Conservation (phyloP, 2,888 invertebrate genomes). For the Notodonta ziczac region DNA sequence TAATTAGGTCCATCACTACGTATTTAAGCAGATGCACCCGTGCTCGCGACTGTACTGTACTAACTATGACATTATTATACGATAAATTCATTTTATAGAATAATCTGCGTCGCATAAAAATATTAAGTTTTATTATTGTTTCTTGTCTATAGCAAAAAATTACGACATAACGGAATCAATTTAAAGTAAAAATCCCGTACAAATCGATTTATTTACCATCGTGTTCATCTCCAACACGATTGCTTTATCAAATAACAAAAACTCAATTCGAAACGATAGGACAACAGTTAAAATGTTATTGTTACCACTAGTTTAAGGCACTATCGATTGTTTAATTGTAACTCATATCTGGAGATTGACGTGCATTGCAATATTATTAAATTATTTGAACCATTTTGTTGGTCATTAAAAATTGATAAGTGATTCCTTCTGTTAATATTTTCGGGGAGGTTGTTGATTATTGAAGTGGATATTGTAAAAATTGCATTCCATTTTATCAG, state of each 20-base stretch:
- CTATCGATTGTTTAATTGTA: slow-evolving; percentile 69
- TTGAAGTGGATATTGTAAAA: slow-evolving; percentile 73
- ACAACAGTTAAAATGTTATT: slow-evolving; percentile 72
- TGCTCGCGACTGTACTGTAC: background rate
- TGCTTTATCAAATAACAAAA: slow-evolving; percentile 34
- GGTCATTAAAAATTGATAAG: slow-evolving; percentile 37
- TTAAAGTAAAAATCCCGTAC: background rate
- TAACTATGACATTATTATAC: background rate
- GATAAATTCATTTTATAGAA: background rate
- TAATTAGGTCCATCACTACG: slow-evolving; percentile 4
- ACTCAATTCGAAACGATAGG: slow-evolving; percentile 55
- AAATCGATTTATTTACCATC: slow-evolving; percentile 7
- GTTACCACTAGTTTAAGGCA: slow-evolving; percentile 82
- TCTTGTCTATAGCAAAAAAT: background rate
- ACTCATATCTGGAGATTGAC: slow-evolving; percentile 35
- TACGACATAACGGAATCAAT: background rate
- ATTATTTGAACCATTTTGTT: slow-evolving; percentile 58
- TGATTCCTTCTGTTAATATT: slow-evolving; percentile 63
- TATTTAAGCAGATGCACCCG: slow-evolving; percentile 1
- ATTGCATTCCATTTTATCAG: slow-evolving; percentile 79
- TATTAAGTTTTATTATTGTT: background rate
- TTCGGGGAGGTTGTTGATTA: slow-evolving; percentile 67
- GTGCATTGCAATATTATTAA: slow-evolving; percentile 41
- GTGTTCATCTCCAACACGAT: slow-evolving; percentile 23
- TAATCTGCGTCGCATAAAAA: background rate